Evolutionary conservation across 2,113 vertebrate genomes (phyloP).

Genomic region (Esox niger): DNA sequence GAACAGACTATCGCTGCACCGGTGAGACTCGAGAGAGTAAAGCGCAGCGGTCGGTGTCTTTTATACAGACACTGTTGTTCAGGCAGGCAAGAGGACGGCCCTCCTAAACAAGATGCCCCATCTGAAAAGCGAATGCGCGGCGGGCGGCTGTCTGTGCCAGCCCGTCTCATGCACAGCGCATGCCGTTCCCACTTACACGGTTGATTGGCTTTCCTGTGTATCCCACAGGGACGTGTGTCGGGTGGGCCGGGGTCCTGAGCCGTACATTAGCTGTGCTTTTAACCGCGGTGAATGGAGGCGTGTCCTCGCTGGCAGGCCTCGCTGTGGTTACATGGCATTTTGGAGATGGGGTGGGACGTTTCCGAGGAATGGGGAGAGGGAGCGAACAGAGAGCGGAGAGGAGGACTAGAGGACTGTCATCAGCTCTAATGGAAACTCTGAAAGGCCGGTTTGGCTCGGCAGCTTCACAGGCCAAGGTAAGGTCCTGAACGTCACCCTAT

Average conservation of each 20-base stretch:
- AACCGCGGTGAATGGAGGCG: too few species aligned
- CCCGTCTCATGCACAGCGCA: too few species aligned
- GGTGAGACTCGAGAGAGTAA: slow-evolving; percentile 28
- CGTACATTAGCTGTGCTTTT: too few species aligned
- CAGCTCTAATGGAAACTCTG: slow-evolving; percentile 15
- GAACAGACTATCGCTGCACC: neutral
- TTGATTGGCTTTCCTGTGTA: too few species aligned
- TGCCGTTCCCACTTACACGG: too few species aligned
- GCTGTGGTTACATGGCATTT: slow-evolving; percentile 8
- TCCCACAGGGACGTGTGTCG: neutral
- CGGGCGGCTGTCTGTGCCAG: slow-evolving; percentile 36
- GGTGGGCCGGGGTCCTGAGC: neutral
- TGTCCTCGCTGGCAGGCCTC: neutral
- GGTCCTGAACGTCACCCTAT: neutral
- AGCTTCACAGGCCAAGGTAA: neutral
- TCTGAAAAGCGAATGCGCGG: slow-evolving; percentile 36
- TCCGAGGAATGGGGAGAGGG: neutral
- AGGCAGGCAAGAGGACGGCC: slow-evolving; percentile 21
- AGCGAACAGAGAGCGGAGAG: neutral
- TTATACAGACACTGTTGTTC: slow-evolving; percentile 30
- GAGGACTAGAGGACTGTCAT: slow-evolving; percentile 8
- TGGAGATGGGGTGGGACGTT: slow-evolving; percentile 7
- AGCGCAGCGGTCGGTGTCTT: slow-evolving; percentile 12
- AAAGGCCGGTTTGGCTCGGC: neutral
- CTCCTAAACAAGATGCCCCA: slow-evolving; percentile 18